Evolutionary conservation across 2,113 vertebrate genomes (phyloP), one percentile per base, ranked within the genome.

Genomic region (Odobenus rosmarus): DNA sequence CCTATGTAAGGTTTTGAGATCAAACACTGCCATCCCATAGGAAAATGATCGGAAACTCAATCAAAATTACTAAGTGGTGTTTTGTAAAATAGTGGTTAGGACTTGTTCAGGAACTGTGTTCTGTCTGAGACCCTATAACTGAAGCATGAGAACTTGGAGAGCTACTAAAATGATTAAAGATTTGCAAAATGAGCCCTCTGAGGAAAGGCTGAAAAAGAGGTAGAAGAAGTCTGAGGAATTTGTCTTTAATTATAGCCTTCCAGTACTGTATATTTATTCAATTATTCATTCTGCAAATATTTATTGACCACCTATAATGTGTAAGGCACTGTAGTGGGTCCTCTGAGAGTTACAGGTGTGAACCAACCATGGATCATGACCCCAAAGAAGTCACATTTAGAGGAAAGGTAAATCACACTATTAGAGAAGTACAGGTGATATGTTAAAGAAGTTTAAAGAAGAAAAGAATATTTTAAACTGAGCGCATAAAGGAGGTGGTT

Each of bases 91-190:
- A 86, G 42, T 62, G 16, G 26, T 84, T 94, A 76, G 96, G 53
- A 86, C 49, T 90, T 49, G 2, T 42, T 55, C 74, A 93, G 85
- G 79, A 94, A 77, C 53, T 57, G n/a, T 87, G 46, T 33, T 88
- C 53, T 91, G 79, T 91, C 79, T 71, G 74, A 95, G 79, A 92
- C 39, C 51, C 61, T 96, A 4, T 15, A 71, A 46, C 92, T 90
- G 24, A 96, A 88, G 93, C 53, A 12, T 74, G 85, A 84, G 96
- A 77, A 95, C 71, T 19, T 90, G n/a, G 93, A 95, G 92, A 97
- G 55, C 88, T 82, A 55, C 88, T 95, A 67, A 90, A 87, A 84
- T 87, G 83, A 97, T 74, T 64, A 59, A 96, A 81, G 86, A 84
- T 96, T 93, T 84, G 53, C 33, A 36, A 71, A 90, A 88, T 74